These are phyloP conservation scores for Pampus argenteus DNA, from an alignment of 2,797 vertebrate species.

Conservation along the genomic window DNA sequence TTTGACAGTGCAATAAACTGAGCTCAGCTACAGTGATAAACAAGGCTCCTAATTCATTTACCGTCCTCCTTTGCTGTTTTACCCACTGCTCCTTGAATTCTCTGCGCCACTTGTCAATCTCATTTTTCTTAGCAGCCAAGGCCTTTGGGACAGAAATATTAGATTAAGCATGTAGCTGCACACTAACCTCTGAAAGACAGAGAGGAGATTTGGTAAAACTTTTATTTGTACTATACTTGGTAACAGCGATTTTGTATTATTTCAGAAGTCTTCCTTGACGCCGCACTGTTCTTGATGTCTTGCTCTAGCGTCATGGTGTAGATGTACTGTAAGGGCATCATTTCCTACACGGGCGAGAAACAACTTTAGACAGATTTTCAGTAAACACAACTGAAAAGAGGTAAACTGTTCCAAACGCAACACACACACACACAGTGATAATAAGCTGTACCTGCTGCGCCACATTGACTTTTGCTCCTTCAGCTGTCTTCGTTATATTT, in stretches of 20 bases:
- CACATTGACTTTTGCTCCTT: conserved; percentile 84
- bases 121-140: conserved; percentile 90
- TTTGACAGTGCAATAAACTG: conserved; percentile 28
- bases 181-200: conserved; percentile 2
- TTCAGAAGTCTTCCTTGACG: conserved; percentile 81
- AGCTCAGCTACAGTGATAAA: conserved; percentile 8
- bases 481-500: conserved; percentile 88
- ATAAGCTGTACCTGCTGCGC: conserved; percentile 87
- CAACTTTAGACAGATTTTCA: conserved; percentile 5
- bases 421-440: not conserved
- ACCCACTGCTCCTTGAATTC: conserved; percentile 97
- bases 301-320: conserved; percentile 91
- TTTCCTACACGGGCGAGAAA: conserved; percentile 77
- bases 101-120: conserved; percentile 94
- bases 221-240: conserved; percentile 82
- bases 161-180: conserved; percentile 28
- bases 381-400: not conserved
- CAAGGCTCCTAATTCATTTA: conserved; percentile 65
- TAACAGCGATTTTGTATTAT: conserved; percentile 90
- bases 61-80: conserved; percentile 91
- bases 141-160: conserved; percentile 80
- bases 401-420: not conserved
- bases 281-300: conserved; percentile 85
- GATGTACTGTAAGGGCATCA: conserved; percentile 91
- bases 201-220: not conserved